These are phyloP conservation scores for Camponotus pennsylvanicus DNA, from an alignment of 1,140 invertebrate genomes.

Conservation along the genomic window DNA sequence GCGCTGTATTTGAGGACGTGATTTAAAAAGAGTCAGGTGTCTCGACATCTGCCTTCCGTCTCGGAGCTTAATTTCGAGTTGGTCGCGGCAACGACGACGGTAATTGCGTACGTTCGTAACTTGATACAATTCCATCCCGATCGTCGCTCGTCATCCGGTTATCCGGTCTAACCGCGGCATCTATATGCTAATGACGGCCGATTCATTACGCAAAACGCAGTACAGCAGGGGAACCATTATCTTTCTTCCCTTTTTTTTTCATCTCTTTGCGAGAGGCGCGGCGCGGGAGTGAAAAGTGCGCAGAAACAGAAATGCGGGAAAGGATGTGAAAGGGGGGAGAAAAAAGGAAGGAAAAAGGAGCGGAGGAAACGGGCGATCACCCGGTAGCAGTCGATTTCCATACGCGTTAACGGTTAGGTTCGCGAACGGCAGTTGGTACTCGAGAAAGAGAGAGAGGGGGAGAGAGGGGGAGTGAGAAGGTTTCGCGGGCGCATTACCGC, in stretches of 20 bases:
- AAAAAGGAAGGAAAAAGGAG: slow-evolving; percentile 34
- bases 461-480: slow-evolving; percentile 1
- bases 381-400: slow-evolving; percentile 68
- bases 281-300: slow-evolving; percentile 43
- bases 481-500: slow-evolving; percentile 73
- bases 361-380: slow-evolving; percentile 47
- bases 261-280: slow-evolving; percentile 19
- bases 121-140: slow-evolving; percentile 55
- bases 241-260: slow-evolving; percentile 9
- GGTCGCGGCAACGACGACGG: slow-evolving; percentile 6
- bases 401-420: slow-evolving; percentile 77
- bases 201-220: slow-evolving; percentile 61
- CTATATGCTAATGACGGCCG: slow-evolving; percentile 57
- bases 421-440: slow-evolving; percentile 80
- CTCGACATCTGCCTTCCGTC: slow-evolving; percentile 53
- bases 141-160: slow-evolving; percentile 49
- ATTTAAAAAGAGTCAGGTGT: slow-evolving; percentile 53
- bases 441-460: slow-evolving; percentile 63
- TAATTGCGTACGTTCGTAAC: slow-evolving; percentile 53
- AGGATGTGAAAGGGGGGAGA: neutral
- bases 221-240: slow-evolving; percentile 31
- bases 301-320: slow-evolving; percentile 55
- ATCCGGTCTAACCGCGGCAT: slow-evolving; percentile 56
- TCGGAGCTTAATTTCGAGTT: slow-evolving; percentile 42
- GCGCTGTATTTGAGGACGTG: neutral